These are phyloP conservation scores for Rhizoglyphus robini DNA, from an alignment of 1,140 invertebrate species.

Conservation along the genomic window DNA sequence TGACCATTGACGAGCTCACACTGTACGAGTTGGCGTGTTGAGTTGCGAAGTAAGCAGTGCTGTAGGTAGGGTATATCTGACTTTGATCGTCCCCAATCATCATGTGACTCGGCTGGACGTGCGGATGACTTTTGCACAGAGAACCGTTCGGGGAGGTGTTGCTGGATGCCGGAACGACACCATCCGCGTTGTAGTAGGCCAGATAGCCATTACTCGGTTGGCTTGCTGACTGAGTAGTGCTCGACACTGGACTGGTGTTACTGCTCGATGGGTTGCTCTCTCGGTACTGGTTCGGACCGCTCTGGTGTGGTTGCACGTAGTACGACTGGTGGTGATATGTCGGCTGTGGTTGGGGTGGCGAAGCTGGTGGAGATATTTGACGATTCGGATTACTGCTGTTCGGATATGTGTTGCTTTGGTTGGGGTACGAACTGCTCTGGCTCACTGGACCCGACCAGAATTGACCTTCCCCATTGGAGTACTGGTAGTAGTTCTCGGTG, in stretches of 20 bases:
- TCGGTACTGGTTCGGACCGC: background rate
- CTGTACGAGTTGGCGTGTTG: too few relatives aligned
- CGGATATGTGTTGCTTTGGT: background rate
- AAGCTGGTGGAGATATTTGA: background rate
- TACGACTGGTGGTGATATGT: background rate
- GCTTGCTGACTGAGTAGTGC: background rate
- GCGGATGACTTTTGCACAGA: background rate
- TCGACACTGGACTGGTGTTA: background rate
- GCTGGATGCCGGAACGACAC: background rate
- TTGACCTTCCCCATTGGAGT: too few relatives aligned
- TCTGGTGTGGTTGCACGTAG: background rate
- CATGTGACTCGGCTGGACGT: background rate
- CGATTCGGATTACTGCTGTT: too few relatives aligned
- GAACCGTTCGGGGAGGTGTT: background rate
- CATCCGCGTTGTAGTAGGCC: background rate
- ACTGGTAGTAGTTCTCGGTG: too few relatives aligned
- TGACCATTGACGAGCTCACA: conserved; percentile 36
- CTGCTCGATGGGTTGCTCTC: background rate
- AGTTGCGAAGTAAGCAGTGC: too few relatives aligned
- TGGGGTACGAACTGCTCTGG: too few relatives aligned
- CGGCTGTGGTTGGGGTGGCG: background rate
- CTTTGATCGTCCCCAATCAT: background rate
- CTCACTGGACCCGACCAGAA: too few relatives aligned
- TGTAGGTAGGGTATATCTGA: too few relatives aligned
- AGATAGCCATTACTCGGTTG: too few relatives aligned